Conservation (phyloP, 2,888 invertebrate genomes). For the Gymnosoma rotundatum region DNA sequence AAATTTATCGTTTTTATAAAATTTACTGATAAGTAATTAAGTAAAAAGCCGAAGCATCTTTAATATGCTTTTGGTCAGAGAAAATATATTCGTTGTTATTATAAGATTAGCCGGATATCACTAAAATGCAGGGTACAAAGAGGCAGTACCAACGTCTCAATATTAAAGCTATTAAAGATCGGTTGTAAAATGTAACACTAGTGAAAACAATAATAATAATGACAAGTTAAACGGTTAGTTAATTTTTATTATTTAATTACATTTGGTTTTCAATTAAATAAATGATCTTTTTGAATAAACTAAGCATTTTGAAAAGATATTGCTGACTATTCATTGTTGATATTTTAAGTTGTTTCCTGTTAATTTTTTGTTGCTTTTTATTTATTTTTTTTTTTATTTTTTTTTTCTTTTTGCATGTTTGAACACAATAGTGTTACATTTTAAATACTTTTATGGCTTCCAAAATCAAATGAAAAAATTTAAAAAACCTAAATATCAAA, state of each 20-base stretch:
- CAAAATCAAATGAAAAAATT: constrained; percentile 2
- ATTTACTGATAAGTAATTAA: too few relatives aligned
- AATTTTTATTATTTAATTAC: constrained; percentile 39
- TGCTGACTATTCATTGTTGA: background rate
- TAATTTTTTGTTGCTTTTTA: too few relatives aligned
- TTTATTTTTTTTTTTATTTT: too few relatives aligned
- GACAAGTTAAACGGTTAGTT: constrained; percentile 53
- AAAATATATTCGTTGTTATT: too few relatives aligned
- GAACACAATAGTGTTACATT: constrained; percentile 34
- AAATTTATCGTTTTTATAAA: too few relatives aligned
- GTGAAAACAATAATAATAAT: background rate
- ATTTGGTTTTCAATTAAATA: background rate
- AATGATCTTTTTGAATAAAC: background rate
- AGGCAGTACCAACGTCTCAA: too few relatives aligned
- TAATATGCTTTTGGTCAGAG: too few relatives aligned
- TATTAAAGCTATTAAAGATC: too few relatives aligned
- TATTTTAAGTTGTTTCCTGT: constrained; percentile 49
- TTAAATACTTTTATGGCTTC: constrained; percentile 41
- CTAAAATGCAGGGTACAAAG: too few relatives aligned
- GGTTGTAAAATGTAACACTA: background rate
- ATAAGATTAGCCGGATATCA: too few relatives aligned
- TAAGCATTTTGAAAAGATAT: background rate
- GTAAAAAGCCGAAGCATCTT: too few relatives aligned
- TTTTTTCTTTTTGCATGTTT: background rate
- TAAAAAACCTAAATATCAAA: constrained; percentile 15